Conservation (phyloP, 53 echinoderm and acorn worm genomes). For the Arbacia lixula region DNA sequence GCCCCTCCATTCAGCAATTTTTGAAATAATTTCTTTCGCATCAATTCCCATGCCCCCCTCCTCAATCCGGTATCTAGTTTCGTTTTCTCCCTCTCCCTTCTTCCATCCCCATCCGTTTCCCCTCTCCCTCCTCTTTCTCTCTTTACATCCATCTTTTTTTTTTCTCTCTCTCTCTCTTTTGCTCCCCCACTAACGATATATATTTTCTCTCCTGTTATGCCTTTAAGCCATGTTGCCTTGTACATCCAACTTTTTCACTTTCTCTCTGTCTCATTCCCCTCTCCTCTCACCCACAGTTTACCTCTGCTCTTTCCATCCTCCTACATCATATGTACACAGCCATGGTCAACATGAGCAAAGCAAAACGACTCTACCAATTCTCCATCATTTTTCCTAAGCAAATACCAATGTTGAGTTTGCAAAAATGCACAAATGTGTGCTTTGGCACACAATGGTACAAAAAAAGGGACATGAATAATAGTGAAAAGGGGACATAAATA, state of each 20-base stretch:
- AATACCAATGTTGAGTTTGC: too few species aligned
- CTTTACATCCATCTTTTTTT: background rate
- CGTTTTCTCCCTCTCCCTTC: background rate
- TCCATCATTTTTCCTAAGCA: too few species aligned
- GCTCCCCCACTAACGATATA: background rate
- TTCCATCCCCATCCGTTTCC: background rate
- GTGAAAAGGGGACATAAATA: too few species aligned
- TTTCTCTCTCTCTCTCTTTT: background rate
- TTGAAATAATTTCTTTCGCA: background rate
- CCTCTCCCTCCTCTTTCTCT: background rate
- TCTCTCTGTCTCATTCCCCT: background rate
- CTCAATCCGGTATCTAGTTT: background rate
- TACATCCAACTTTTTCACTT: too few species aligned
- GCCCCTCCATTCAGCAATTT: too few species aligned
- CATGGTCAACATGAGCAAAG: too few species aligned
- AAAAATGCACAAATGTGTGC: too few species aligned
- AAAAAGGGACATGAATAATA: too few species aligned
- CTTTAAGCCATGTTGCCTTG: too few species aligned
- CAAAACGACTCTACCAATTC: too few species aligned
- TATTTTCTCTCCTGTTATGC: too few species aligned
- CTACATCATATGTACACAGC: background rate
- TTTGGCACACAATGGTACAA: too few species aligned
- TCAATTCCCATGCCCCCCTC: background rate
- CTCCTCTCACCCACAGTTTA: background rate
- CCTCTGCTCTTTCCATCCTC: background rate